Base-by-base conservation (phyloP, 2,797 vertebrate genomes). In the Linurgus olivaceus region DNA sequence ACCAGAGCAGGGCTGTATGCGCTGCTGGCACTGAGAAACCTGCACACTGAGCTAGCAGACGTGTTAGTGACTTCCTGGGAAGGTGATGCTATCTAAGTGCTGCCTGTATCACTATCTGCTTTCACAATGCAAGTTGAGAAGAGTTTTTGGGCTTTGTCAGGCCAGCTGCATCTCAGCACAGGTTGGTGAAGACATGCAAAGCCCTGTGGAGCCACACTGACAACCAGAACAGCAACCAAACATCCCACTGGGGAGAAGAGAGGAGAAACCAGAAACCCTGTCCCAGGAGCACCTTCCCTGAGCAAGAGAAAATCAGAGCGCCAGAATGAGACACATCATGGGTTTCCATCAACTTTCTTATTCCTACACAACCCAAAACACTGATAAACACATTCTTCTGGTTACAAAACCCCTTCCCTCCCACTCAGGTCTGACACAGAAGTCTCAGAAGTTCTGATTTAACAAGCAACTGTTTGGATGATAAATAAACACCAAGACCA, bases 401-500 rank as follows among this genome's bases (percentile, higher is more conserved):
- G 85, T 93, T 96, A 94, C 70, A 91, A 94, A 94, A 63, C 58
- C 91, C 66, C 40, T 78, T 84, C 66, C 89, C 91, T 96, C 96
- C 92, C 85, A 96, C 94, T 95, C 96, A 93, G 54, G 76, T 90
- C 89, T 94, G 76, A 90, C 62, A 57, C 24, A 84, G 55, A 88
- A 86, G 70, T 91, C 87, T 96, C 79, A 94, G 93, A 96, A 95
- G 93, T 94, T 88, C 62, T 91, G 48, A 94, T 91, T 93, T 90
- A 88, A 88, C 23, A 61, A 90, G 85, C 94, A 93, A 71, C 19
- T 57, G 33, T 71, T 67, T 79, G 55, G 87, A 86, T 85, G 35
- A 86, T 84, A 96, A 94, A 94, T 78, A 95, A 96, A 94, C 89
- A 96, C 71, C 45, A 84, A 63, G 87, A 91, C 88, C 82, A 93